phyloP scores from a whole-genome alignment of 2,888 invertebrate genomes.

The Cosmia trapezina region DNA sequence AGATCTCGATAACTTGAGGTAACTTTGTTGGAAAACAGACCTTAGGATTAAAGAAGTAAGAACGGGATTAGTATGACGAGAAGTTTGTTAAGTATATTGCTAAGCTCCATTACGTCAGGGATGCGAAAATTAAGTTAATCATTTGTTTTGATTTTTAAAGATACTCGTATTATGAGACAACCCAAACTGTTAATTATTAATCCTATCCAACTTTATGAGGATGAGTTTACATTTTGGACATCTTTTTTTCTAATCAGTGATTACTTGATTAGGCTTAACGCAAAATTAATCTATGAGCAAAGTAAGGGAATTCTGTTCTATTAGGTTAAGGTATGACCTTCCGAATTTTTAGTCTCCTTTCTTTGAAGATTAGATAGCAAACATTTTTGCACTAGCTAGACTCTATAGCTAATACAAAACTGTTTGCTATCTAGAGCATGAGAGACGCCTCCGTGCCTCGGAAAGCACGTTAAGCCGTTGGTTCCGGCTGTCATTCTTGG shows the following conservation, averaged over 20 bases:
- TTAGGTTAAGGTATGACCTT: background rate
- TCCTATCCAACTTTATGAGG: background rate
- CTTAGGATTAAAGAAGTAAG: constrained; percentile 17
- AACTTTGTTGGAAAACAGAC: constrained; percentile 31
- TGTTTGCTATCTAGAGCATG: too few relatives aligned
- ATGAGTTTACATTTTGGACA: background rate
- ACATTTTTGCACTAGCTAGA: background rate
- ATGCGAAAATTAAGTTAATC: background rate
- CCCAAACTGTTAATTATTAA: constrained; percentile 23
- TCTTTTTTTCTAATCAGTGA: background rate
- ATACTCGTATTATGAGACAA: background rate
- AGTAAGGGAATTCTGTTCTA: background rate
- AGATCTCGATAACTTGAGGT: constrained; percentile 31
- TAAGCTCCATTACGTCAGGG: background rate
- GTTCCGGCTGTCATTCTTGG: too few relatives aligned
- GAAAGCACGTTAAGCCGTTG: too few relatives aligned
- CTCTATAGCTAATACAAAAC: too few relatives aligned
- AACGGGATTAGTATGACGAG: background rate
- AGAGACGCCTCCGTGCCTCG: too few relatives aligned
- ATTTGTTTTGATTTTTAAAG: constrained; percentile 12
- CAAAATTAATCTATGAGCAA: background rate
- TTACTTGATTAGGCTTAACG: background rate
- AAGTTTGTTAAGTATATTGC: constrained; percentile 14
- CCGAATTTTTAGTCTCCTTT: background rate
- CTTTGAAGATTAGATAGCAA: background rate